Conservation (phyloP, 2,888 invertebrate genomes). For the Hypsopygia costalis region DNA sequence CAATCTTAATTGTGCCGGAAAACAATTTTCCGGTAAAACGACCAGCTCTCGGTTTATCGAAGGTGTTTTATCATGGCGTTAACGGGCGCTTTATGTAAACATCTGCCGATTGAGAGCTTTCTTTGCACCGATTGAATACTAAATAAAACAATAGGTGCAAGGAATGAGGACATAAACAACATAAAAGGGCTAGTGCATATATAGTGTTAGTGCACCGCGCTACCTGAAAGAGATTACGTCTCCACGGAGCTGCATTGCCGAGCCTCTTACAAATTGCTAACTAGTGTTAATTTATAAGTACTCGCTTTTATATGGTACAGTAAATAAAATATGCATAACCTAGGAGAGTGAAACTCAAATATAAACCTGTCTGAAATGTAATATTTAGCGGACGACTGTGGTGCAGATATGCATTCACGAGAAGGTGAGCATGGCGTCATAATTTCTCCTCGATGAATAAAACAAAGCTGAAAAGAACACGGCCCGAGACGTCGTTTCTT, state of each 20-base stretch:
- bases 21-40: conserved; percentile 60
- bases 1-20: conserved; percentile 72
- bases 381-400: not conserved
- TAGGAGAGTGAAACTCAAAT: not conserved
- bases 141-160: conserved; percentile 1
- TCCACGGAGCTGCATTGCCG: not conserved
- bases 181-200: not conserved
- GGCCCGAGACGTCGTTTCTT: conserved; percentile 60
- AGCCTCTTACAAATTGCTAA: not conserved
- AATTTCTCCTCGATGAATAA: conserved; percentile 48
- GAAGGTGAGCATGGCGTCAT: conserved; percentile 26
- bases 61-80: conserved; percentile 51
- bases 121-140: not conserved
- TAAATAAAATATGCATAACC: not conserved
- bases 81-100: conserved; percentile 48
- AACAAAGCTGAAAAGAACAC: conserved; percentile 57
- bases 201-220: not conserved
- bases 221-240: not conserved
- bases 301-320: not conserved
- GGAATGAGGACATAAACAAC: conserved; percentile 3
- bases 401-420: not conserved
- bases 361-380: not conserved
- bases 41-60: conserved; percentile 46
- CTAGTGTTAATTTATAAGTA: not conserved
- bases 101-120: conserved; percentile 35